Percentiles rank a stretch among this genome's conserved stretches.
phyloP scores from a whole-genome alignment of 1,140 invertebrate species.

The Tribolium madens region DNA sequence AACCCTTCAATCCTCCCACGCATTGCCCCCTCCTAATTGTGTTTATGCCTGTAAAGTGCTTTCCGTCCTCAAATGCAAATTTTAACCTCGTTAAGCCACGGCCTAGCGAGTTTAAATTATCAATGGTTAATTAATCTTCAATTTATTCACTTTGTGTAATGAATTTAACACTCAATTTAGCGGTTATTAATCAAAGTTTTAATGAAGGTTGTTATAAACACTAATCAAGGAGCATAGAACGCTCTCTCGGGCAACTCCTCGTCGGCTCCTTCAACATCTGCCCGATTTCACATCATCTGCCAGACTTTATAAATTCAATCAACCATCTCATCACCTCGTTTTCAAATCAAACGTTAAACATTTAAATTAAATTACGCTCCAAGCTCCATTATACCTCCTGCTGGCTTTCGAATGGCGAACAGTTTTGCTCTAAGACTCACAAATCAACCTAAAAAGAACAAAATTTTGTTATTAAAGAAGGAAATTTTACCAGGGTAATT shows the following conservation, averaged over 20 bases:
- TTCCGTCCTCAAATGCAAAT: conserved; percentile 69
- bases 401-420: conserved; percentile 37
- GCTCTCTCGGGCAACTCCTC: conserved; percentile 40
- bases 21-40: conserved; percentile 63
- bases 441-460: conserved; percentile 29
- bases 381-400: conserved; percentile 43
- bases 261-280: conserved; percentile 50
- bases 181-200: conserved; percentile 69
- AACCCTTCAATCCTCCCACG: conserved; percentile 40
- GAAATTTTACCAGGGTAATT: background rate
- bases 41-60: conserved; percentile 67
- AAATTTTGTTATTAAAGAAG: conserved; percentile 11
- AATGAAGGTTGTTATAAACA: conserved; percentile 65
- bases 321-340: conserved; percentile 40
- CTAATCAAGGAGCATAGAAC: conserved; percentile 56
- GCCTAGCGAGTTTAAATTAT: conserved; percentile 68
- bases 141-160: conserved; percentile 69
- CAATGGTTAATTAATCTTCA: conserved; percentile 69
- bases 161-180: conserved; percentile 69
- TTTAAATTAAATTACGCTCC: conserved; percentile 48
- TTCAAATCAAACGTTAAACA: conserved; percentile 45
- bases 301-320: conserved; percentile 47
- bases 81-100: conserved; percentile 67
- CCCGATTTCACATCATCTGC: conserved; percentile 47
- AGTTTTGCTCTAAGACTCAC: background rate